A percentile compares a stretch with the other conserved stretches of the same genome.
These are phyloP conservation scores for Eptatretus atami DNA, from an alignment of 2,797 vertebrate species.

Conservation along the genomic window DNA sequence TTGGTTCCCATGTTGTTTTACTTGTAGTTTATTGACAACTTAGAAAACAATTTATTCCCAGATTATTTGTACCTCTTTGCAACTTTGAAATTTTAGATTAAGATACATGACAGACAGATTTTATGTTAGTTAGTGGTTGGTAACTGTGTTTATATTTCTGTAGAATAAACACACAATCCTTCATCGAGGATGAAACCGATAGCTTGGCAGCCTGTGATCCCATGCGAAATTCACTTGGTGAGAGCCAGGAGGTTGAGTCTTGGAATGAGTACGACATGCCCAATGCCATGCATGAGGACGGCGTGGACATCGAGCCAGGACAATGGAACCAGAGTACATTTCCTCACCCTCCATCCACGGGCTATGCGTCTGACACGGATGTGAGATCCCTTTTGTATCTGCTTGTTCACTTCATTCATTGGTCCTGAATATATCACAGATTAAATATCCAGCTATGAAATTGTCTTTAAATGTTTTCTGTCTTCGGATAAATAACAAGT, in stretches of 20 bases:
- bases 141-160: background rate
- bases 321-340: constrained; percentile 6
- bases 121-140: constrained; percentile 31
- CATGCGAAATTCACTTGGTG: constrained; percentile 17
- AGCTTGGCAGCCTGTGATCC: constrained; percentile 62
- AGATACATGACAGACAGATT: constrained; percentile 12
- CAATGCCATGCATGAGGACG: constrained; percentile 20
- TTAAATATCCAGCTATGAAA: background rate
- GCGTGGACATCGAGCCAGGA: background rate
- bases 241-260: constrained; percentile 37
- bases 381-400: constrained; percentile 16
- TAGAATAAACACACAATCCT: constrained; percentile 12
- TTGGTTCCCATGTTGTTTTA: too few relatives aligned
- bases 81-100: too few relatives aligned
- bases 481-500: constrained; percentile 6
- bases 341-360: constrained; percentile 17
- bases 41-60: too few relatives aligned
- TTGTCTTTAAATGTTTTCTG: background rate
- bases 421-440: too few relatives aligned
- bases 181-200: constrained; percentile 30
- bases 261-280: constrained; percentile 59
- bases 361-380: constrained; percentile 35
- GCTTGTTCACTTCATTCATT: background rate
- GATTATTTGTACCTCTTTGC: too few relatives aligned
- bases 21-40: too few relatives aligned